A percentile compares a stretch with the other conserved stretches of the same genome.
phyloP scores from a whole-genome alignment of 1,140 invertebrate genomes.

The Lepidurus packardi region DNA sequence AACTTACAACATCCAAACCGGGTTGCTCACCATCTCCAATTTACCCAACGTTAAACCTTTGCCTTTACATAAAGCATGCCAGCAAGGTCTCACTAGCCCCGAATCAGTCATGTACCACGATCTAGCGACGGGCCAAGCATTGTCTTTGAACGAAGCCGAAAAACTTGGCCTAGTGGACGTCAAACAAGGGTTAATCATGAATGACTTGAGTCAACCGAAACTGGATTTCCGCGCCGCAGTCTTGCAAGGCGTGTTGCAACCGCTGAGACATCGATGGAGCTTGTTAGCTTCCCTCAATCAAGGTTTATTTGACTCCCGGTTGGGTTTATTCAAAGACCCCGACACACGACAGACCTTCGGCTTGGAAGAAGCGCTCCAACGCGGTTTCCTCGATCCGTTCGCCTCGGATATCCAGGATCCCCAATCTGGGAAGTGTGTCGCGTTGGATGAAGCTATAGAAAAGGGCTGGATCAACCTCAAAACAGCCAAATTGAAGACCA shows the following conservation, averaged over 20 bases:
- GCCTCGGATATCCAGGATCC: slow-evolving; percentile 76
- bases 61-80: slow-evolving; percentile 64
- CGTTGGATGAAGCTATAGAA: slow-evolving; percentile 45
- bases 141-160: slow-evolving; percentile 66
- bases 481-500: slow-evolving; percentile 44
- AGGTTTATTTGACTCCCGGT: slow-evolving; percentile 61
- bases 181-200: slow-evolving; percentile 60
- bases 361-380: slow-evolving; percentile 66
- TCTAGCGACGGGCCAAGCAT: slow-evolving; percentile 61
- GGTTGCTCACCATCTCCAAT: slow-evolving; percentile 57
- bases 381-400: slow-evolving; percentile 71
- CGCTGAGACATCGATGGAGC: slow-evolving; percentile 62
- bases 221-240: slow-evolving; percentile 66
- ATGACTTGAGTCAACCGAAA: slow-evolving; percentile 59
- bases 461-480: slow-evolving; percentile 44
- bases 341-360: slow-evolving; percentile 62
- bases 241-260: slow-evolving; percentile 58
- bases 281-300: slow-evolving; percentile 66
- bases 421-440: slow-evolving; percentile 56
- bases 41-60: slow-evolving; percentile 53
- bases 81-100: slow-evolving; percentile 64
- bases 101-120: slow-evolving; percentile 64
- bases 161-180: slow-evolving; percentile 71
- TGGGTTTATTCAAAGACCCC: slow-evolving; percentile 64
- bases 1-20: slow-evolving; percentile 54